Base-by-base conservation (phyloP, 2,797 vertebrate species). In the Lutjanus argentimaculatus region DNA sequence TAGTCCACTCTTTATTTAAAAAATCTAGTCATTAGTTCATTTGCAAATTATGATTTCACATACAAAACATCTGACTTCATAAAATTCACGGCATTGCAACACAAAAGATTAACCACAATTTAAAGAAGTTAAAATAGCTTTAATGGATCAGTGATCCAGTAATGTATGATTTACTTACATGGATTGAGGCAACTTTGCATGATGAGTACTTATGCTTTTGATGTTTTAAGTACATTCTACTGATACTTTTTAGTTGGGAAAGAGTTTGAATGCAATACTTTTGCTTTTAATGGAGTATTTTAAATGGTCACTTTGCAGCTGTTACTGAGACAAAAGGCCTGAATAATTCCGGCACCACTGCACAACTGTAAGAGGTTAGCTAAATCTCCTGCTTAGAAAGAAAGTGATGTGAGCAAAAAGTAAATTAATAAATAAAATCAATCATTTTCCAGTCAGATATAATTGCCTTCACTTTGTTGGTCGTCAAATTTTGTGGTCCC, bases 371-470 rank as follows among this genome's bases (percentile, higher is more conserved):
- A 46, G 4, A 11, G 12, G 4, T 59, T 30, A 17, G 7, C 4
- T 65, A 15, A 6, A 67, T 62, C 66, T 79, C 48, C 30, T 72
- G 22, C 53, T 22, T n/a, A 49, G 0, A 40, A 53, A 67, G 25
- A 45, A 69, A 13, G 10, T 25, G 0, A 1, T 8, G 25, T 72
- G 8, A 36, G 10, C 4, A 43, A 67, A 56, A 59, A 19, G 25
- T 15, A 16, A 56, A 64, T 51, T 1, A 22, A 72, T 42, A 13
- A 43, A 45, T 19, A 51, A 17, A 15, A 46, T 56, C 42, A 65
- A 4, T 52, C 1, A 46, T 59, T 19, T 46, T 8, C 14, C 16
- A 40, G 6, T 43, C 52, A 36, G 8, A 17, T 22, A 5, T 67
- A 59, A 68, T 51, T 40, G 66, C 25, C 49, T 0, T 4, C 8